phyloP scores from a whole-genome alignment of 2,797 vertebrate genomes.

The Hipposideros larvatus region DNA sequence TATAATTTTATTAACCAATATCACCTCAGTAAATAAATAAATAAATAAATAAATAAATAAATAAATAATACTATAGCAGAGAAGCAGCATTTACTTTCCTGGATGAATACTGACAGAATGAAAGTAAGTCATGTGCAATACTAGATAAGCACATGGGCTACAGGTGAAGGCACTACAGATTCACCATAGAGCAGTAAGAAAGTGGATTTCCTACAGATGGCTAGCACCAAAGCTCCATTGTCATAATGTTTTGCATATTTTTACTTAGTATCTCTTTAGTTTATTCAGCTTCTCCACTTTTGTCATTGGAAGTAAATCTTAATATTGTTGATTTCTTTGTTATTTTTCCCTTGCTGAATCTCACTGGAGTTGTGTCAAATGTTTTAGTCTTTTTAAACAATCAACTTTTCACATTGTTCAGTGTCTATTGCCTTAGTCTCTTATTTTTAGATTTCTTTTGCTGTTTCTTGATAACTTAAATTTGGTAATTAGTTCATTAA shows the following conservation, averaged over 20 bases:
- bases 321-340: not conserved
- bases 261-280: not conserved
- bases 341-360: not conserved
- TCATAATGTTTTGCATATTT: not conserved
- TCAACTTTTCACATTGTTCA: not conserved
- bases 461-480: not conserved
- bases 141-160: not conserved
- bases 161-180: not conserved
- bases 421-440: not conserved
- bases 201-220: not conserved
- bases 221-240: not conserved
- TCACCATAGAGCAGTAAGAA: not conserved
- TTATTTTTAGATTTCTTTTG: not conserved
- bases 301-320: not conserved
- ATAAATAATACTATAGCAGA: not conserved
- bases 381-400: not conserved
- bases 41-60: no score
- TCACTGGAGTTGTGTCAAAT: not conserved
- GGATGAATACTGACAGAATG: constrained; percentile 11
- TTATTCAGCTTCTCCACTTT: constrained; percentile 16
- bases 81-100: constrained; percentile 7
- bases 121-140: not conserved
- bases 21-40: no score
- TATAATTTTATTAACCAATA: no score
- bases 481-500: not conserved